These are phyloP conservation scores for Neomonachus schauinslandi DNA, from an alignment of 2,113 vertebrate species.

Conservation along the genomic window DNA sequence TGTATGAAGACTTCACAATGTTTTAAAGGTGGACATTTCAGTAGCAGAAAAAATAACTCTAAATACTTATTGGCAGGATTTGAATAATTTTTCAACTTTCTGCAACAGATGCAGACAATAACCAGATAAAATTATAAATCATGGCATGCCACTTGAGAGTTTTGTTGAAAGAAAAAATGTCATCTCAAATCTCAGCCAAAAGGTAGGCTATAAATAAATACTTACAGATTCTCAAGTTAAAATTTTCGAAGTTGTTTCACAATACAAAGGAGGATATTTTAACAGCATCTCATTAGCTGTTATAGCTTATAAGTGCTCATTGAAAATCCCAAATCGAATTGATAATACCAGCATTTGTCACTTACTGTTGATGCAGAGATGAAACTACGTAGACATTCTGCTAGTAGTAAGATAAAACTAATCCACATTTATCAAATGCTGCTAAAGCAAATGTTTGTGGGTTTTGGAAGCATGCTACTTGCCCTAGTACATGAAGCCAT, in stretches of 20 bases:
- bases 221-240: conserved; percentile 31
- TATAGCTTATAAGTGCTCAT: not conserved
- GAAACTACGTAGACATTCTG: not conserved
- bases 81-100: conserved; percentile 72
- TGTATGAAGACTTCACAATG: conserved; percentile 41
- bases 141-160: conserved; percentile 35
- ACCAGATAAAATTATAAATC: conserved; percentile 75
- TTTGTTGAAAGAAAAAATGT: conserved; percentile 67
- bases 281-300: conserved; percentile 52
- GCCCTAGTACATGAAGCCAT: not conserved
- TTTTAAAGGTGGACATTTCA: conserved; percentile 54
- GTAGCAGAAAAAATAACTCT: conserved; percentile 51
- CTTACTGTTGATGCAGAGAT: not conserved
- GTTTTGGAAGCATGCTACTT: conserved; percentile 9
- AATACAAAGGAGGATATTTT: not conserved
- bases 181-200: conserved; percentile 61
- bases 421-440: not conserved
- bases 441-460: not conserved
- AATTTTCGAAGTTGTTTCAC: conserved; percentile 46
- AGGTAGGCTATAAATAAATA: conserved; percentile 70
- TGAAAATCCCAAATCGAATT: conserved; percentile 28
- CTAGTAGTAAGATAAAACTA: not conserved
- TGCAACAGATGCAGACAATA: conserved; percentile 64
- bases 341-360: not conserved
- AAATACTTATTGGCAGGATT: conserved; percentile 67